Evolutionary conservation across 2,113 vertebrate genomes (phyloP).

Genomic region (Carettochelys insculpta): DNA sequence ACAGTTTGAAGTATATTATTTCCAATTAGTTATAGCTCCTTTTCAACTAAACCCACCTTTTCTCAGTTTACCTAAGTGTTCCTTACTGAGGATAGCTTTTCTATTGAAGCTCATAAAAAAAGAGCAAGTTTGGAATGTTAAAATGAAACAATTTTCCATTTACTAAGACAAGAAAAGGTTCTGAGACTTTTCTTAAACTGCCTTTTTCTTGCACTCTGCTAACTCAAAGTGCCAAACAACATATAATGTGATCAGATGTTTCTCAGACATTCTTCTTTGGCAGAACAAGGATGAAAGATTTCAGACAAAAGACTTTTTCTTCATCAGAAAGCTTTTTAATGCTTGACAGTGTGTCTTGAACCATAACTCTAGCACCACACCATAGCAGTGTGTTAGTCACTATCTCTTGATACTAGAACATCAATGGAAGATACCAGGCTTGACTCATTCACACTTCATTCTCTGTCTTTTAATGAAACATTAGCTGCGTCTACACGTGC

Average conservation of each 20-base stretch:
- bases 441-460: not conserved
- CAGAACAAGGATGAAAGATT: not conserved
- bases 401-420: not conserved
- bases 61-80: not conserved
- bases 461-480: conserved; percentile 13
- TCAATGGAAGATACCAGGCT: not conserved
- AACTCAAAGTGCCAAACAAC: not conserved
- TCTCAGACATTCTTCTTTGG: not conserved
- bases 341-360: not conserved
- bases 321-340: not conserved
- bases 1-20: not conserved
- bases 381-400: not conserved
- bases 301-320: not conserved
- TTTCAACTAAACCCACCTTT: not conserved
- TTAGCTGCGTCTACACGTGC: no score
- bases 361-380: not conserved
- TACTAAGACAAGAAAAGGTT: not conserved
- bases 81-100: not conserved
- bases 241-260: not conserved
- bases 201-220: not conserved
- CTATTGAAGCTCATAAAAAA: not conserved
- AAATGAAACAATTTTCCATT: not conserved
- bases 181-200: not conserved
- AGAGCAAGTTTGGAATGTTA: not conserved
- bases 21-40: not conserved